phyloP scores from a whole-genome alignment of 2,888 invertebrate species.

The Tridacna crocea region DNA sequence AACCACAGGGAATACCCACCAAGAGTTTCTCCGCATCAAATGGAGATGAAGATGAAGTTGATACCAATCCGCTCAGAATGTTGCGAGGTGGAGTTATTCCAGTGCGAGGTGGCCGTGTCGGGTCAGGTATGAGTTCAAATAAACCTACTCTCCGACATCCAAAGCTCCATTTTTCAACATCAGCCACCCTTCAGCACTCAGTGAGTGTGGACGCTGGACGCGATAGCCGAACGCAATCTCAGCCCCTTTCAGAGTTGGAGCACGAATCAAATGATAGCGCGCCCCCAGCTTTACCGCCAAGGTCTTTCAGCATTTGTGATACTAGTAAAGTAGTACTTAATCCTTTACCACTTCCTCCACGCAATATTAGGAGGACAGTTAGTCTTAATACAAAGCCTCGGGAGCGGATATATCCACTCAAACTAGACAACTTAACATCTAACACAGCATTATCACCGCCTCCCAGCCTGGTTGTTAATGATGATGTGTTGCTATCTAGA shows the following conservation, averaged over 20 bases:
- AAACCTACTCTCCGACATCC: constrained; percentile 66
- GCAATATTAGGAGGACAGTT: constrained; percentile 87
- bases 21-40: constrained; percentile 59
- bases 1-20: constrained; percentile 80
- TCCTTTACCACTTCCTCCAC: constrained; percentile 91
- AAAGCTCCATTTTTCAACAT: constrained; percentile 64
- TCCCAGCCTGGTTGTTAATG: constrained; percentile 11
- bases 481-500: constrained; percentile 17
- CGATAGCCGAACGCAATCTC: constrained; percentile 35
- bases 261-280: constrained; percentile 29
- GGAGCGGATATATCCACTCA: constrained; percentile 92
- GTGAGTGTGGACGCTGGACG: constrained; percentile 69
- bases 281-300: constrained; percentile 71
- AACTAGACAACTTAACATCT: constrained; percentile 79
- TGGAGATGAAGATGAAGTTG: constrained; percentile 82
- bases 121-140: constrained; percentile 74
- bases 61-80: constrained; percentile 88
- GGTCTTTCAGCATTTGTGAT: constrained; percentile 72
- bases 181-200: constrained; percentile 63
- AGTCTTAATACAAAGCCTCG: constrained; percentile 88
- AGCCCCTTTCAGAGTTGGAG: constrained; percentile 34
- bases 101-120: constrained; percentile 74
- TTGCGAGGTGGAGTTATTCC: constrained; percentile 84
- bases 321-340: constrained; percentile 54
- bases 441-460: constrained; percentile 34